Base-by-base conservation (phyloP, 2,888 invertebrate species). In the Rhagium mordax region DNA sequence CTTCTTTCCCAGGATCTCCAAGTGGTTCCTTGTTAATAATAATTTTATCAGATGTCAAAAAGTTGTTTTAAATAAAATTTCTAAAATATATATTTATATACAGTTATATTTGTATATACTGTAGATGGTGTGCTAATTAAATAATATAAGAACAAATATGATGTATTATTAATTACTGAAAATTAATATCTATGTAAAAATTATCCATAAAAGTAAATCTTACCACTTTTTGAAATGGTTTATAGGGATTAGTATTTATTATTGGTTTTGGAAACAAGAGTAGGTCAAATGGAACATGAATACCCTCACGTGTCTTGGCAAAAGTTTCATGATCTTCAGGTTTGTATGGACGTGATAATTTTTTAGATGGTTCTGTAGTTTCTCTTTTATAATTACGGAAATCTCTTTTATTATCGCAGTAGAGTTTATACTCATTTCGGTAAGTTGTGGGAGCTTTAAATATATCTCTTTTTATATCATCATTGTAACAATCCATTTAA, bases 211-310 rank as follows among this genome's bases (percentile, higher is more conserved):
- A n/a, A 21, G 13, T 24, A 6, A 13, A 8, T 65, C 75, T 77
- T 77, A 81, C 81, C 41, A 77, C 70, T 71, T 78, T 79, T 48
- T 77, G 62, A 70, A 82, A 80, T 13, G 79, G 78, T 53, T 71
- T 71, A 27, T 79, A 74, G 2, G 86, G 86, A 74, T 85, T 76
- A 3, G 83, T 67, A 24, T 47, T 47, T 10, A 85, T 66, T 21
- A 86, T 87, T 5, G 85, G 85, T 70, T 86, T 85, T 0, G 84
- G 83, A 64, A 77, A 55, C 79, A 84, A 82, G 3, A 85, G 77
- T 41, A 87, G 78, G 71, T 86, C 79, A 71, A 87, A 87, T 2
- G 87, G 86, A 13, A 87, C 77, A 29, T 85, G 74, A 15, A 80
- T 80, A 8, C 75, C 77, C 29, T 81, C 74, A 47, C 78, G 78